Evolutionary conservation across 2,797 vertebrate genomes (phyloP).

Genomic region (Halcyon smyrnensis): DNA sequence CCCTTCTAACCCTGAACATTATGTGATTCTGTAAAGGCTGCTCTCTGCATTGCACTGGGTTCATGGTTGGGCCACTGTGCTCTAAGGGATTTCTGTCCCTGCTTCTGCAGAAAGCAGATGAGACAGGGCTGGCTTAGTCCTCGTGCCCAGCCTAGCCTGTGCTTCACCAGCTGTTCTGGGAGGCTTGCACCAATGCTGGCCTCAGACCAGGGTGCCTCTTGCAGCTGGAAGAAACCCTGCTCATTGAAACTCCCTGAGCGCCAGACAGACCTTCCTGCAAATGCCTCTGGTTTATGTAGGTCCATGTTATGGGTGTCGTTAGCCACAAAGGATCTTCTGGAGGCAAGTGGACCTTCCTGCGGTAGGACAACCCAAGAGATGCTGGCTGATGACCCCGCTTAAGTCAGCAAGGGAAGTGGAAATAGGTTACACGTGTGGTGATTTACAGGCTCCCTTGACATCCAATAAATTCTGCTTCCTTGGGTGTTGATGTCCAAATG

Average conservation of each 20-base stretch:
- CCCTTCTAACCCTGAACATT: too few relatives aligned
- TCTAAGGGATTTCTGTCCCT: not conserved
- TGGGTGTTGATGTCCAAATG: not conserved
- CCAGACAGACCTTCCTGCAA: not conserved
- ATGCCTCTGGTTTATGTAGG: not conserved
- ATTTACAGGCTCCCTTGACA: not conserved
- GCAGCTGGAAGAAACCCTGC: not conserved
- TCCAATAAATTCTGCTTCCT: not conserved
- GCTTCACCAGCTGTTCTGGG: not conserved
- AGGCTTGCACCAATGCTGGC: accelerated
- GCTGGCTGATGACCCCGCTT: not conserved
- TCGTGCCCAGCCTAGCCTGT: not conserved
- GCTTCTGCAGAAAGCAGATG: not conserved
- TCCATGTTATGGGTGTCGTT: accelerated
- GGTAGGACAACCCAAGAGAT: accelerated
- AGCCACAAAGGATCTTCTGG: not conserved
- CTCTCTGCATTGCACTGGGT: not conserved
- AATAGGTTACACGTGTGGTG: not conserved
- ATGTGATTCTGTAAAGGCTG: not conserved
- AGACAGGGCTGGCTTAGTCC: not conserved
- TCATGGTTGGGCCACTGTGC: not conserved
- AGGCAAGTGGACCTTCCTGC: not conserved
- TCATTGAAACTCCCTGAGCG: accelerated
- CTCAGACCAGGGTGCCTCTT: accelerated
- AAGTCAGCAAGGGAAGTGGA: not conserved